These are phyloP conservation scores for Percina caprodes DNA, from an alignment of 2,113 vertebrate species.

Conservation along the genomic window DNA sequence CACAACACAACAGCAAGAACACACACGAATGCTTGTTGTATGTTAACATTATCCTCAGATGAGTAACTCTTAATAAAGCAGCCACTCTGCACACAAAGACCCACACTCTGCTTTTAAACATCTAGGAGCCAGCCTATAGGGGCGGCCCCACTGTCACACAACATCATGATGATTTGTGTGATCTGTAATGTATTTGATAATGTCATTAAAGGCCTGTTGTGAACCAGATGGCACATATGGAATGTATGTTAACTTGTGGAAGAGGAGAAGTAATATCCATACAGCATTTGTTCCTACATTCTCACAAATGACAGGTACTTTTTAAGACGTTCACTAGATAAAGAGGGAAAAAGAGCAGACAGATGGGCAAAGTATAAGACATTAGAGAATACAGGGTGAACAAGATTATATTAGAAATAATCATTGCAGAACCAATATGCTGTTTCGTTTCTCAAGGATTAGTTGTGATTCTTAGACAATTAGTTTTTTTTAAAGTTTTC, in stretches of 20 bases:
- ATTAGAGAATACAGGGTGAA: background rate
- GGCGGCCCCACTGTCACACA: slow-evolving; percentile 62
- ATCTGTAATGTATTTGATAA: slow-evolving; percentile 79
- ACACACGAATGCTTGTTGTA: slow-evolving; percentile 1
- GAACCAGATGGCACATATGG: slow-evolving; percentile 76
- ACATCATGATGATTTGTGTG: slow-evolving; percentile 70
- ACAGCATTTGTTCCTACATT: slow-evolving; percentile 22
- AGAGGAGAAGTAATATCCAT: slow-evolving; percentile 32
- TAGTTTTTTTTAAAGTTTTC: background rate
- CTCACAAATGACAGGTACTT: slow-evolving; percentile 24
- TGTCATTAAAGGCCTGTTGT: slow-evolving; percentile 62
- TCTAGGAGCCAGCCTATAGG: slow-evolving; percentile 49
- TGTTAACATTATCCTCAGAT: slow-evolving; percentile 33
- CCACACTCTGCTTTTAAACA: slow-evolving; percentile 51
- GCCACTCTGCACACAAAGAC: slow-evolving; percentile 5
- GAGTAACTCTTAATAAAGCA: slow-evolving; percentile 26
- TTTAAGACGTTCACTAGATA: slow-evolving; percentile 13
- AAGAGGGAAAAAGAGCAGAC: background rate
- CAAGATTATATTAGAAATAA: background rate
- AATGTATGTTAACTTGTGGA: slow-evolving; percentile 59
- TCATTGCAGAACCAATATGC: background rate
- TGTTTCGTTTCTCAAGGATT: background rate
- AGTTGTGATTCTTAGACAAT: background rate
- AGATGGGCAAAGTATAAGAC: slow-evolving; percentile 14
- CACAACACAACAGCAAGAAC: background rate